Evolutionary conservation across 92 coral and sea anemone genomes (phyloP).

Genomic region (Palythoa caribaeorum): DNA sequence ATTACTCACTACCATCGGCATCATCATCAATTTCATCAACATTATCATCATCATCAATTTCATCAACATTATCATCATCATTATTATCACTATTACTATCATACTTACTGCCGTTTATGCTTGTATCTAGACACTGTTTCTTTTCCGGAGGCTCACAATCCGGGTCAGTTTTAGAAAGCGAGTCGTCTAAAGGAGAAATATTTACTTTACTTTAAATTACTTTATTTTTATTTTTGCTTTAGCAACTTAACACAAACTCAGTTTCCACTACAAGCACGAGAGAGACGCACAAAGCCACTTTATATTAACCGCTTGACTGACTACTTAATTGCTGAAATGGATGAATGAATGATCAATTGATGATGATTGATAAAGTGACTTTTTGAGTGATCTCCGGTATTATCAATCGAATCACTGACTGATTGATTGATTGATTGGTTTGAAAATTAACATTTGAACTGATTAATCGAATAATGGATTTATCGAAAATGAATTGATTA

Average conservation of each 20-base stretch:
- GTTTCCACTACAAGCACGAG: neutral
- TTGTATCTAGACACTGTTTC: constrained; percentile 37
- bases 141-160: constrained; percentile 39
- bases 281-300: neutral
- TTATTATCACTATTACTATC: neutral
- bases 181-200: constrained; percentile 34
- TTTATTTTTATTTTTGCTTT: no score
- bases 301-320: neutral
- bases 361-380: neutral
- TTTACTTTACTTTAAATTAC: neutral
- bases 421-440: neutral
- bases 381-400: neutral
- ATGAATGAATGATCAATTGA: neutral
- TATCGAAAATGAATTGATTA: neutral
- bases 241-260: neutral
- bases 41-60: neutral
- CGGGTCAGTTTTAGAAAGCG: constrained; percentile 35
- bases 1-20: neutral
- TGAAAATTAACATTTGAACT: no score
- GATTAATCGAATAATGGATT: no score
- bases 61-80: neutral
- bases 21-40: neutral
- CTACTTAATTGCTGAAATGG: no score
- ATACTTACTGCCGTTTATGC: constrained; percentile 50
- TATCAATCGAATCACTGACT: no score